A percentile compares a stretch with the other conserved stretches of the same genome.
Conservation (phyloP, 2,797 vertebrate species). For the Hyperoplus lanceolatus region DNA sequence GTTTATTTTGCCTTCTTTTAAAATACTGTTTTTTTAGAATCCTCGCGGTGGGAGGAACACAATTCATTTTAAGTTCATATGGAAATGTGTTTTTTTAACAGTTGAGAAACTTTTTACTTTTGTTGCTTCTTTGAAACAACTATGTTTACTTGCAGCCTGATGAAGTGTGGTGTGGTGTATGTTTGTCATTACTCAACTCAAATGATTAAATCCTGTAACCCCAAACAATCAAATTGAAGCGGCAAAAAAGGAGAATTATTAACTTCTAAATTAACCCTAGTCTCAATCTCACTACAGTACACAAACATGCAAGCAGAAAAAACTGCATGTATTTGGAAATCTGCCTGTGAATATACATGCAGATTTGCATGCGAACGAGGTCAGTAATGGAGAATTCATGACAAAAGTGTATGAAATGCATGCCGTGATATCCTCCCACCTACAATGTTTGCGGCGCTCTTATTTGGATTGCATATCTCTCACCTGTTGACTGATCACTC, state of each 20-base stretch:
- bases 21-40: slow-evolving; percentile 56
- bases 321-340: slow-evolving; percentile 1
- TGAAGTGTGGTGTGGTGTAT: slow-evolving; percentile 14
- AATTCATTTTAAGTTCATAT: not conserved
- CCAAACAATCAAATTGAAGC: slow-evolving; percentile 3
- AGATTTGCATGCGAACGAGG: slow-evolving; percentile 20
- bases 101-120: not conserved
- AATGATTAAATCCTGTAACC: slow-evolving; percentile 35
- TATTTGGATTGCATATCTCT: slow-evolving; percentile 54
- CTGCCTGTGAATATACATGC: not conserved
- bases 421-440: slow-evolving; percentile 36
- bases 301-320: slow-evolving; percentile 3
- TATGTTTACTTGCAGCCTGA: slow-evolving; percentile 41
- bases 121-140: slow-evolving; percentile 18
- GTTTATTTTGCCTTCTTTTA: slow-evolving; percentile 42
- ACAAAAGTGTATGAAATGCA: slow-evolving; percentile 9
- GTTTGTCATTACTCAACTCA: slow-evolving; percentile 5
- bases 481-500: slow-evolving; percentile 35
- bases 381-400: not conserved
- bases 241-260: slow-evolving; percentile 15
- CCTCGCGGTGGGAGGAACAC: slow-evolving; percentile 54
- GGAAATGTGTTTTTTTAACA: slow-evolving; percentile 14
- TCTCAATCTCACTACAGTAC: not conserved
- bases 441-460: slow-evolving; percentile 17
- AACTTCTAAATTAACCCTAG: slow-evolving; percentile 12